phyloP scores from a whole-genome alignment of 2,797 vertebrate species.

The Poeciliopsis presidionis region DNA sequence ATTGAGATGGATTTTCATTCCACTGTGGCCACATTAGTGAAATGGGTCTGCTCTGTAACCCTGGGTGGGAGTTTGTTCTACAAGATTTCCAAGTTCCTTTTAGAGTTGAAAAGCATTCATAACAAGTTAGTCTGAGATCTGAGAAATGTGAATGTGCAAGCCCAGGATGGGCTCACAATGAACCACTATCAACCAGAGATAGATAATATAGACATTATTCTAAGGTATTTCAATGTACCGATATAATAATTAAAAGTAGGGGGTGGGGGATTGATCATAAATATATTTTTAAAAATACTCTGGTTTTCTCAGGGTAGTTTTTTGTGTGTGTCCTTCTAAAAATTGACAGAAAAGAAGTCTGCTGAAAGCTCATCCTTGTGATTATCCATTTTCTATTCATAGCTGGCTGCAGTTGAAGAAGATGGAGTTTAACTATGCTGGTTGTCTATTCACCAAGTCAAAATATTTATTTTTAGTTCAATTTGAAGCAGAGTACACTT shows the following conservation, averaged over 20 bases:
- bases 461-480: background rate
- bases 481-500: background rate
- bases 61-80: background rate
- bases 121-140: background rate
- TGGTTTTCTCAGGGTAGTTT: background rate
- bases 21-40: background rate
- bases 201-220: background rate
- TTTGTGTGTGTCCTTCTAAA: background rate
- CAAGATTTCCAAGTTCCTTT: background rate
- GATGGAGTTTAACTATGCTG: background rate
- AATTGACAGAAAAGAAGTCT: background rate
- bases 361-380: background rate
- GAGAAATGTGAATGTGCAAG: background rate
- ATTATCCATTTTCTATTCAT: background rate
- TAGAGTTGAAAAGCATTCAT: background rate
- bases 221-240: conserved; percentile 21
- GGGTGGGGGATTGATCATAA: too few relatives aligned
- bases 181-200: background rate
- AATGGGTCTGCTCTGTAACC: background rate
- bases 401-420: background rate
- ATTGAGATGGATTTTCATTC: background rate
- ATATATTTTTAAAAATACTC: too few relatives aligned
- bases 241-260: conserved; percentile 13
- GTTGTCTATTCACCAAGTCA: background rate
- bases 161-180: background rate